Evolutionary conservation across 2,113 vertebrate species (phyloP).

Genomic region (Pangasianodon hypophthalmus): DNA sequence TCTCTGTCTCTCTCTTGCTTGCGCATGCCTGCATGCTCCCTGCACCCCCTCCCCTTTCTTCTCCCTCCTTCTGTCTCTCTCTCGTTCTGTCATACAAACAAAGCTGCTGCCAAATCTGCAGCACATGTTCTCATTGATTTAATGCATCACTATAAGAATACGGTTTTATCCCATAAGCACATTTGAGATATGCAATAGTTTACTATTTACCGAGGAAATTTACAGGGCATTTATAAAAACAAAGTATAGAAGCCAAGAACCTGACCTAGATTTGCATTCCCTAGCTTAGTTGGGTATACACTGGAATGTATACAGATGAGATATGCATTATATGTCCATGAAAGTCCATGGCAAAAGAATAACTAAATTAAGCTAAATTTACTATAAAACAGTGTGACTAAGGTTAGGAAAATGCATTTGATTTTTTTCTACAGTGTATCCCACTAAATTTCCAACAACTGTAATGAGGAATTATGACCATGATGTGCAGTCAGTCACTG

Average conservation of each 20-base stretch:
- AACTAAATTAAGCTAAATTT: not conserved
- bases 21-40: conserved; percentile 36
- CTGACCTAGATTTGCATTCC: conserved; percentile 46
- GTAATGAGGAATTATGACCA: not conserved
- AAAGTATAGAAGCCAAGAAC: conserved; percentile 13
- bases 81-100: conserved; percentile 47
- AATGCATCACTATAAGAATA: conserved; percentile 38
- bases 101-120: conserved; percentile 68
- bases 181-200: conserved; percentile 28
- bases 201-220: not conserved
- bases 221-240: not conserved
- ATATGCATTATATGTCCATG: not conserved
- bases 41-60: conserved; percentile 59
- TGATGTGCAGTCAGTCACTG: not conserved
- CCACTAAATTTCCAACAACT: not conserved
- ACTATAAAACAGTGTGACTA: not conserved
- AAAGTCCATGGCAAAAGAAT: conserved; percentile 4
- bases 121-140: conserved; percentile 61
- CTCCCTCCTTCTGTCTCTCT: conserved; percentile 55
- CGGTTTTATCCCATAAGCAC: conserved; percentile 33
- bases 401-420: not conserved
- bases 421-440: not conserved
- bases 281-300: not conserved
- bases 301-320: not conserved
- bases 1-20: conserved; percentile 35